Conservation (phyloP, 2,888 invertebrate species). For the Zygaena filipendulae region DNA sequence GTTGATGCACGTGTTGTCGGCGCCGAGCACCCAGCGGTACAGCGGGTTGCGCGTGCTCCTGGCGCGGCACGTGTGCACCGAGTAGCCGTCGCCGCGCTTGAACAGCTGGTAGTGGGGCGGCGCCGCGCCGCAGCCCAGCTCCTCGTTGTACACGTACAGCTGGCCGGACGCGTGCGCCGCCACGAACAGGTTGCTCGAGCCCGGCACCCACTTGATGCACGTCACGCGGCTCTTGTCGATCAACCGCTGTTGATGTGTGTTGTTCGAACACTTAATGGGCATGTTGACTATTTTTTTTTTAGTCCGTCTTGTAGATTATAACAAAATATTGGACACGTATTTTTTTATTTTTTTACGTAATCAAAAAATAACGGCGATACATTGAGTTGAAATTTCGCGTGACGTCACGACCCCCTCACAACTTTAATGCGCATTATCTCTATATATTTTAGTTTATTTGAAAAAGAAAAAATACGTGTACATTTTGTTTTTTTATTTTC, state of each 20-base stretch:
- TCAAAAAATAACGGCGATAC: no score
- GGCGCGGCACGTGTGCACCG: conserved; percentile 95
- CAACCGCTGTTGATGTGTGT: conserved; percentile 74
- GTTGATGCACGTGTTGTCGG: conserved; percentile 87
- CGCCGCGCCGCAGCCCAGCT: conserved; percentile 88
- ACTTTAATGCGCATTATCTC: no score
- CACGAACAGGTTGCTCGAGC: conserved; percentile 92
- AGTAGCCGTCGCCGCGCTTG: conserved; percentile 94
- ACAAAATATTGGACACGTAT: no score
- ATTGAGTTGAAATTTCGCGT: no score
- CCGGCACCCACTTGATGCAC: conserved; percentile 98
- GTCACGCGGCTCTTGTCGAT: conserved; percentile 96
- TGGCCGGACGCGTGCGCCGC: conserved; percentile 96
- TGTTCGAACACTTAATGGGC: no score
- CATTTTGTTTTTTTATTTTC: no score
- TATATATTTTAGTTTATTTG: no score
- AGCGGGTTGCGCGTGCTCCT: conserved; percentile 96
- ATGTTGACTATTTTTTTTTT: no score
- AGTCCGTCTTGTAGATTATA: no score
- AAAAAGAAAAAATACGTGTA: no score
- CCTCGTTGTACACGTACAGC: conserved; percentile 97
- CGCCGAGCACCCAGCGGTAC: conserved; percentile 82
- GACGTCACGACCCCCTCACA: no score
- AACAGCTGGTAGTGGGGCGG: conserved; percentile 95
- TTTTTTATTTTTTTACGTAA: no score